A percentile compares a stretch with the other conserved stretches of the same genome.
phyloP scores from a whole-genome alignment of 2,797 vertebrate species.

The Peromyscus melanophrys region DNA sequence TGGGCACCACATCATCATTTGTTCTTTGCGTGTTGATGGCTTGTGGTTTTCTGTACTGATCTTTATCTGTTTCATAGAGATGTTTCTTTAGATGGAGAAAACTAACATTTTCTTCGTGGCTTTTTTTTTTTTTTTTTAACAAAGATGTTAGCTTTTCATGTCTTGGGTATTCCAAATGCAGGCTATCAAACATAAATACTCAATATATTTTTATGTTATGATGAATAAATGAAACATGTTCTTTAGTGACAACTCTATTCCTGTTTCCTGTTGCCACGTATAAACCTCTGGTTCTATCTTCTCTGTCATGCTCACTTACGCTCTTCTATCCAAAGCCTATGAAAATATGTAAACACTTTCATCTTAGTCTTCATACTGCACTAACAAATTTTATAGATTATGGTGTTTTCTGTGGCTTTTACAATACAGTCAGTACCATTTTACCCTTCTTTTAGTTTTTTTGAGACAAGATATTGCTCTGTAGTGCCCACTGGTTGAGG shows the following conservation, averaged over 20 bases:
- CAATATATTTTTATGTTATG: not conserved
- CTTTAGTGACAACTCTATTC: not conserved
- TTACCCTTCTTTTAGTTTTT: not conserved
- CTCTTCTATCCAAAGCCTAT: not conserved
- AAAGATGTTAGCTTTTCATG: not conserved
- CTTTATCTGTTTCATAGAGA: not conserved
- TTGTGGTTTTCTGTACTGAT: not conserved
- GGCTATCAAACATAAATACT: not conserved
- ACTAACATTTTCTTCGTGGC: not conserved
- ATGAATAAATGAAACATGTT: not conserved
- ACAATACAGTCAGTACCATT: no score
- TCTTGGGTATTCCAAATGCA: not conserved
- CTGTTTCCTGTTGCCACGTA: not conserved
- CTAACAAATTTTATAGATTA: not conserved
- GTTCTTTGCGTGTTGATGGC: not conserved
- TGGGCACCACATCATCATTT: not conserved
- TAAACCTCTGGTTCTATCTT: not conserved
- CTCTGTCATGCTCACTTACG: not conserved
- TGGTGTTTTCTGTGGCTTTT: not conserved
- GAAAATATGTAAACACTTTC: not conserved
- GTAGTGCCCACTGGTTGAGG: not conserved
- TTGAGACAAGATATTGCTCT: not conserved
- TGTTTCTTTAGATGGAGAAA: not conserved
- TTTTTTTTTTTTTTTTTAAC: not conserved
- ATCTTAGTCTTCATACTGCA: not conserved